phyloP scores from a whole-genome alignment of 2,113 vertebrate species.

The Urocitellus parryii region DNA sequence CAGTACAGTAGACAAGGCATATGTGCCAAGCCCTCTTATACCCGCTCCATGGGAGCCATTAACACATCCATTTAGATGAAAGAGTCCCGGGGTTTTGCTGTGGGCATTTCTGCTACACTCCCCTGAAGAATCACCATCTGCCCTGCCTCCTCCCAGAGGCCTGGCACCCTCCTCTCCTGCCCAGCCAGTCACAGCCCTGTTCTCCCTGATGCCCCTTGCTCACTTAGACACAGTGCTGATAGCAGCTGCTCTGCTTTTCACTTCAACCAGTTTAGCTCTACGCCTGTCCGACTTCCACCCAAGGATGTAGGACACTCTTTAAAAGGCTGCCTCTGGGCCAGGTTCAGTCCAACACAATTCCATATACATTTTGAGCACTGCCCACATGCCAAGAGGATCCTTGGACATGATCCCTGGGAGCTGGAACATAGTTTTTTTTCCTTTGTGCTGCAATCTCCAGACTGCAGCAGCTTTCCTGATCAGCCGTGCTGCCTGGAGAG shows the following conservation, averaged over 20 bases:
- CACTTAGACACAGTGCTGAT: background rate
- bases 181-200: background rate
- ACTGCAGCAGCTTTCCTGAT: background rate
- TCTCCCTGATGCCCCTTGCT: background rate
- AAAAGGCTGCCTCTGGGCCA: background rate
- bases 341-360: background rate
- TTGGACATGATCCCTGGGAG: background rate
- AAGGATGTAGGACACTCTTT: background rate
- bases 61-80: conserved; percentile 74
- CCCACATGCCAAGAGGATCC: background rate
- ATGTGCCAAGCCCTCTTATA: conserved; percentile 61
- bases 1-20: conserved; percentile 73
- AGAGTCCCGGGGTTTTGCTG: conserved; percentile 41
- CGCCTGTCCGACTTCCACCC: background rate
- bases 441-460: background rate
- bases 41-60: conserved; percentile 68
- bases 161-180: conserved; percentile 17
- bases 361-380: background rate
- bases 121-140: conserved; percentile 75
- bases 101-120: conserved; percentile 23
- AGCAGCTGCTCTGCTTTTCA: background rate
- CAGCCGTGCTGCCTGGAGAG: background rate
- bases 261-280: background rate
- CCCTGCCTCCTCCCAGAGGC: background rate
- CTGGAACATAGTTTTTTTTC: background rate